Base-by-base conservation (phyloP, 2,113 vertebrate species). In the Clarias macrocephalus region DNA sequence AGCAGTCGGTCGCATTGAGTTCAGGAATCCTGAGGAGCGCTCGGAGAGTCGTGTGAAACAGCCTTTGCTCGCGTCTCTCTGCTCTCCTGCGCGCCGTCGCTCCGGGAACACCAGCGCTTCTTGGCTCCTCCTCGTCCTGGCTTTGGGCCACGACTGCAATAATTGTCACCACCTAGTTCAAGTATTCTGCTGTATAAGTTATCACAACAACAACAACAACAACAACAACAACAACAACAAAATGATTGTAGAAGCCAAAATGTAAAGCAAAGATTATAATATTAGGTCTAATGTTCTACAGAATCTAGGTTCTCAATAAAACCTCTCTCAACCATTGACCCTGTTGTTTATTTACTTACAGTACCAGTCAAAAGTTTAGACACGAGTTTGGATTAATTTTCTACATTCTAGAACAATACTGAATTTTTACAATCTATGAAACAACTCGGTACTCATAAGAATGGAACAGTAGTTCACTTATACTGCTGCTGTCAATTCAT, bases 41-140 rank as follows among this genome's bases (percentile, higher is more conserved):
- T 48, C 48, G 48, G 48, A 48, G 48, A 48, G 48, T 48, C 11
- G 16, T 18, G 21, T 59, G 54, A 30, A 56, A 18, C 0, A 56
- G 33, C n/a, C 8, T 12, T 57, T 16, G 10, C 19, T 84, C 30
- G 63, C 10, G 70, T 73, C 21, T 62, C 15, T 10, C 21, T 30
- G 28, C 18, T 57, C 54, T 56, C 54, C 48, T 56, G 75, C 77
- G 25, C 42, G 85, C 48, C 77, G 79, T 68, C 3, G 54, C 70
- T 81, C 68, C 25, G 62, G 66, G 63, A 80, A 87, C 76, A 33
- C 56, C 1, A 56, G 19, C 65, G 9, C 82, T 56, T 80, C 56
- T 65, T 72, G 73, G 77, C 86, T 86, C 89, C 89, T 90, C 89
- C 89, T 90, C 80, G 16, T 16, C 48, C 42, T 66, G 63, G 63